Base-by-base conservation (phyloP, 2,888 invertebrate species). In the Ophion ventricosus region DNA sequence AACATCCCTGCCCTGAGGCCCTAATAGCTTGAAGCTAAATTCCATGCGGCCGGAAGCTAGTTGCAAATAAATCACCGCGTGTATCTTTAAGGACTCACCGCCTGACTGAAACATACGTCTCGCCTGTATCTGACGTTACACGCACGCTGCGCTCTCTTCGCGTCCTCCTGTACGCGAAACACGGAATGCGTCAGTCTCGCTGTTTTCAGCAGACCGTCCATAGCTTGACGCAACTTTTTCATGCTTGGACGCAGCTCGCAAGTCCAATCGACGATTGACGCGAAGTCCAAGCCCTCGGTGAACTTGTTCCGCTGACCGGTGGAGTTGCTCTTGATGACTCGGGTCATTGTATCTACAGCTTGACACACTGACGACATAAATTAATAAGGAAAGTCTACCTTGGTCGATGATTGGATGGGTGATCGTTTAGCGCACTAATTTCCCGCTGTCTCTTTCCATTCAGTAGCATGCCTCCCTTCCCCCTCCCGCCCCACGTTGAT, bases 21-120 rank as follows among this genome's bases (percentile, higher is more conserved):
- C n/a, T n/a, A n/a, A n/a, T n/a, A n/a, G n/a, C n/a, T n/a, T n/a
- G n/a, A n/a, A n/a, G n/a, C n/a, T n/a, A n/a, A n/a, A n/a, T n/a
- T n/a, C n/a, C n/a, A n/a, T n/a, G n/a, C n/a, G n/a, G n/a, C n/a
- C n/a, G n/a, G n/a, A n/a, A n/a, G n/a, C n/a, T n/a, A n/a, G n/a
- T n/a, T n/a, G 49, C 14, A 49, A 49, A 49, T 49, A 43, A 43
- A 43, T n/a, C n/a, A n/a, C n/a, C n/a, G n/a, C n/a, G n/a, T n/a
- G n/a, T n/a, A n/a, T n/a, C n/a, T n/a, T n/a, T n/a, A n/a, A n/a
- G 23, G 40, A 94, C 95, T 95, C 94, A 98, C 97, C 87, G 98
- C 97, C 94, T 98, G 98, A 2, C 98, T 97, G 92, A 98, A 98
- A 92, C 98, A 98, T 20, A 97, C 97, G 93, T 98, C 98, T 78